Conservation (phyloP, 1,140 invertebrate genomes). For the Pseudomyrmex sp. region DNA sequence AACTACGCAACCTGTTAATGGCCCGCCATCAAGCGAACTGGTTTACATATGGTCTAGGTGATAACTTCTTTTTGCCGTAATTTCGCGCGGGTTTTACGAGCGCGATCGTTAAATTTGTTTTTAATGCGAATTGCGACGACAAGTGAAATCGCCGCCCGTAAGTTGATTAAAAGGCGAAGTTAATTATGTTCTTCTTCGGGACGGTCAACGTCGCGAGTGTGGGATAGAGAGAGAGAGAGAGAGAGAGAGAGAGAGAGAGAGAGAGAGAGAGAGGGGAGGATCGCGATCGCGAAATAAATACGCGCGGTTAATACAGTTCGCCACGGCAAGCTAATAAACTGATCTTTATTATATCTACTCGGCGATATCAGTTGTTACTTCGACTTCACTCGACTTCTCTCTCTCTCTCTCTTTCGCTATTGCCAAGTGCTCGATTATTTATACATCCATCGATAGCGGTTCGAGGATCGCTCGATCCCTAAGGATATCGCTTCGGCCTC, state of each 20-base stretch:
- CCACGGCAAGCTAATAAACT: neutral
- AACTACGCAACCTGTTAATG: neutral
- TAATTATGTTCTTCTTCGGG: neutral
- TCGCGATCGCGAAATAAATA: neutral
- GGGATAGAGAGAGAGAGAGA: neutral
- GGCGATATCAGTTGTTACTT: constrained; percentile 1
- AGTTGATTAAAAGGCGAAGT: constrained; percentile 5
- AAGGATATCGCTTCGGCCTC: constrained; percentile 61
- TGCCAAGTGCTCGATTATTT: constrained; percentile 43
- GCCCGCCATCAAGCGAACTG: neutral
- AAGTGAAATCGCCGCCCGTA: neutral
- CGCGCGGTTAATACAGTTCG: neutral
- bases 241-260: neutral
- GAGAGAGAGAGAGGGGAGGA: too few species aligned
- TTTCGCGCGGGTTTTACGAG: neutral
- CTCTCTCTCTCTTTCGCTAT: neutral
- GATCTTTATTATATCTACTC: neutral
- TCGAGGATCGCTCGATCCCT: constrained; percentile 63
- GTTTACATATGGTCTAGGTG: neutral
- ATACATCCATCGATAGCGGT: constrained; percentile 52
- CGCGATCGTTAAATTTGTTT: neutral
- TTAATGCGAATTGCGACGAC: constrained; percentile 3
- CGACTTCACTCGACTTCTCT: neutral
- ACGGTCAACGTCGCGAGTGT: too few species aligned
- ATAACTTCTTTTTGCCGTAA: neutral